Evolutionary conservation across 2,113 vertebrate species (phyloP).

Genomic region (Delphinus delphis): DNA sequence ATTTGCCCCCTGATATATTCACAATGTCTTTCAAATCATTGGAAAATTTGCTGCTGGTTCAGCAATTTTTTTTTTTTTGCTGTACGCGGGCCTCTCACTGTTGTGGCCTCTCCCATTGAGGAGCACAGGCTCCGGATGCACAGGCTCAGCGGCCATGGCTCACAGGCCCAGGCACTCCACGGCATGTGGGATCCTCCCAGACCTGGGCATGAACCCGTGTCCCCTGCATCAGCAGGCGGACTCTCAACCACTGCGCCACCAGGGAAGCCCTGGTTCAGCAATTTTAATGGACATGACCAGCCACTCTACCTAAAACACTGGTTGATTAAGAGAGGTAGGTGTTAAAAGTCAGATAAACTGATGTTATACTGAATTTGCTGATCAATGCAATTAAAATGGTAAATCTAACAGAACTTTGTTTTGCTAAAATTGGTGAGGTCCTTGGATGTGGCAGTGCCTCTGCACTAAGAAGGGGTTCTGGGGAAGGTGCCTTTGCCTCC

Average conservation of each 20-base stretch:
- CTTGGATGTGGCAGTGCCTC: background rate
- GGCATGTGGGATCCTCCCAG: too few species aligned
- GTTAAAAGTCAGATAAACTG: constrained; percentile 32
- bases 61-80: background rate
- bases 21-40: background rate
- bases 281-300: background rate
- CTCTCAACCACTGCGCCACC: too few species aligned
- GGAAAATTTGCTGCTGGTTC: background rate
- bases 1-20: background rate
- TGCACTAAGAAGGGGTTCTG: background rate
- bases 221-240: too few species aligned
- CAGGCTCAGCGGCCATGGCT: too few species aligned
- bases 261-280: background rate
- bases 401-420: background rate
- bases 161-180: too few species aligned
- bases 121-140: too few species aligned
- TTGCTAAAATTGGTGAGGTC: background rate
- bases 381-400: constrained; percentile 7
- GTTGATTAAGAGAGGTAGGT: background rate
- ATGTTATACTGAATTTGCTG: constrained; percentile 7
- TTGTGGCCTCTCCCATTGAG: too few species aligned
- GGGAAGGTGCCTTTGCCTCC: background rate
- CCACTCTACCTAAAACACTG: background rate
- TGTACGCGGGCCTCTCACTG: too few species aligned
- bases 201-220: too few species aligned